Base-by-base conservation (phyloP, 2,888 invertebrate species). In the Tuberolachnus salignus region DNA sequence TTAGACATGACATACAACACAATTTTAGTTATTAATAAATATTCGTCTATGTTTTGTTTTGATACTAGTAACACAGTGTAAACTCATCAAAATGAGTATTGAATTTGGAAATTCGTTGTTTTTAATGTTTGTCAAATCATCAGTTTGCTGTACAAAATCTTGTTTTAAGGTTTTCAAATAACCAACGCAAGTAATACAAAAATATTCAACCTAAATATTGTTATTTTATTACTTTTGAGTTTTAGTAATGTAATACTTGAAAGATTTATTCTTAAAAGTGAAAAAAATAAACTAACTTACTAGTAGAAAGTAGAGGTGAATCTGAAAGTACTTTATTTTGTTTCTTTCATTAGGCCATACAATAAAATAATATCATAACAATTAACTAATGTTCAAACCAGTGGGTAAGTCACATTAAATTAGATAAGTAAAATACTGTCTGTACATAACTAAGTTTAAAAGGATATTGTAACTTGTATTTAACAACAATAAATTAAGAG, bases 161-260 rank as follows among this genome's bases (percentile, higher is more conserved):
- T 64, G 44, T 64, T 64, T 64, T 2, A 46, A 44, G 14, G 46
- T 21, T 64, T 46, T 14, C 21, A 46, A 64, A 21, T 64, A 21
- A 46, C 64, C 44, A 64, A 64, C 19, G 46, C 46, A 64, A 44
- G 64, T 64, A 64, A 64, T 64, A 13, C 44, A n/a, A n/a, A 64
- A 64, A 14, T 64, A 11, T 64, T 64, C 44, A 46, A 10, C n/a
- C 42, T 6, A 3, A 63, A 19, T 2, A 19, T 63, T 63, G 34
- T 63, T 14, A 63, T 42, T 63, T 42, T 63, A 8, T 42, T 61
- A 61, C n/a, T 42, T 34, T n/a, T n/a, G n/a, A n/a, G n/a, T n/a
- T n/a, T n/a, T n/a, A n/a, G n/a, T n/a, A n/a, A 19, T 61, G 42
- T 63, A 42, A 63, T 42, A 11, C 19, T 63, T 63, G 21, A 19